These are phyloP conservation scores for Hyperoodon ampullatus DNA, from an alignment of 2,113 vertebrate genomes.

Conservation along the genomic window DNA sequence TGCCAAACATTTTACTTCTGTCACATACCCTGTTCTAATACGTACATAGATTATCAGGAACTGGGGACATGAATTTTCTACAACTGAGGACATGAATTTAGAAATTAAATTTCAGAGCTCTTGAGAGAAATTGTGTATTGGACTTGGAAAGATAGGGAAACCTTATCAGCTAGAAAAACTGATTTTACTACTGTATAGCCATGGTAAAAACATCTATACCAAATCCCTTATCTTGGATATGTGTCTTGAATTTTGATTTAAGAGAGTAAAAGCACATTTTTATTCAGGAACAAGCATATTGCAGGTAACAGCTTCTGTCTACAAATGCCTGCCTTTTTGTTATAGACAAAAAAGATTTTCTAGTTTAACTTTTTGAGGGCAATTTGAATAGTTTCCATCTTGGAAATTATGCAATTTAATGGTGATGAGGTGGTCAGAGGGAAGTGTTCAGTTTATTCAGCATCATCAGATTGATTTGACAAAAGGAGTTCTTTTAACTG, in stretches of 20 bases:
- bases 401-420: background rate
- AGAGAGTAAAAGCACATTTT: background rate
- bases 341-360: slow-evolving; percentile 1
- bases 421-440: background rate
- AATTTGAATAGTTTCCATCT: slow-evolving; percentile 46
- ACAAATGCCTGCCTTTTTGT: slow-evolving; percentile 34
- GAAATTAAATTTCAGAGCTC: slow-evolving; percentile 13
- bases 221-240: slow-evolving; percentile 10
- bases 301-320: background rate
- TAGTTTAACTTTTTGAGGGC: slow-evolving; percentile 37
- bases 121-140: slow-evolving; percentile 24
- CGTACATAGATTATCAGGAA: slow-evolving; percentile 7
- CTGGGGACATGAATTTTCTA: background rate
- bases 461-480: slow-evolving; percentile 32
- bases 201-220: background rate
- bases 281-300: background rate
- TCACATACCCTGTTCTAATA: background rate
- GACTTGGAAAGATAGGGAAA: background rate
- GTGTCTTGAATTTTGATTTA: slow-evolving; percentile 41
- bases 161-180: slow-evolving; percentile 10
- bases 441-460: background rate
- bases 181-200: background rate
- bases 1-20: slow-evolving; percentile 43
- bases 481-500: slow-evolving; percentile 37
- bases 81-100: background rate